Evolutionary conservation across 2,113 vertebrate species (phyloP).

Genomic region (Daubentonia madagascariensis): DNA sequence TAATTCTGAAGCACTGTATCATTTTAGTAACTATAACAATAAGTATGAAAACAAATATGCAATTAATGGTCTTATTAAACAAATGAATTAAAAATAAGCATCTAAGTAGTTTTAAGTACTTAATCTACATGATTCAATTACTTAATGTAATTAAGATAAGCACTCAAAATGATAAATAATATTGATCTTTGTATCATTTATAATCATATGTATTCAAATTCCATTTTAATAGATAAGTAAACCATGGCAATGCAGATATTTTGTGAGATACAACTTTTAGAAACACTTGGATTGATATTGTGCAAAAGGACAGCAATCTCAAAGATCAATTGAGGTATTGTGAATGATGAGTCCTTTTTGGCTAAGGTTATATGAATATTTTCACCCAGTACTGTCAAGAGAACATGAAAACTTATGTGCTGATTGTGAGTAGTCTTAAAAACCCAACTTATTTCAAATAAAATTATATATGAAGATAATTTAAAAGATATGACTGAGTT

Average conservation of each 20-base stretch:
- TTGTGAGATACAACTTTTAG: neutral
- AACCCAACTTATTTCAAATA: neutral
- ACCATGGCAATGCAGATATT: neutral
- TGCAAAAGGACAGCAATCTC: neutral
- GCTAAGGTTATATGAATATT: neutral
- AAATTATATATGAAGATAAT: neutral
- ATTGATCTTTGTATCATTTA: neutral
- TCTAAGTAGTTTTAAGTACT: too few relatives aligned
- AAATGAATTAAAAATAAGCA: neutral
- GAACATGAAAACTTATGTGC: neutral
- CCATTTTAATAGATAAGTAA: neutral
- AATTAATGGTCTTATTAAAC: neutral
- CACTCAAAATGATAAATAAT: neutral
- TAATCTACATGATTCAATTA: too few relatives aligned
- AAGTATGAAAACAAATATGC: neutral
- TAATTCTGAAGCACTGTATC: neutral
- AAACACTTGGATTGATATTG: neutral
- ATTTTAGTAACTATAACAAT: neutral
- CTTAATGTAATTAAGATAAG: too few relatives aligned
- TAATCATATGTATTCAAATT: neutral
- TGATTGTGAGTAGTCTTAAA: neutral
- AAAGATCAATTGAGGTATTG: neutral
- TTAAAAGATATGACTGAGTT: neutral
- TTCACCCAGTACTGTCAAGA: neutral
- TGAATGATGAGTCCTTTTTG: neutral